Evolutionary conservation across 2,797 vertebrate species (phyloP).

Genomic region (Myiotriccus ornatus): DNA sequence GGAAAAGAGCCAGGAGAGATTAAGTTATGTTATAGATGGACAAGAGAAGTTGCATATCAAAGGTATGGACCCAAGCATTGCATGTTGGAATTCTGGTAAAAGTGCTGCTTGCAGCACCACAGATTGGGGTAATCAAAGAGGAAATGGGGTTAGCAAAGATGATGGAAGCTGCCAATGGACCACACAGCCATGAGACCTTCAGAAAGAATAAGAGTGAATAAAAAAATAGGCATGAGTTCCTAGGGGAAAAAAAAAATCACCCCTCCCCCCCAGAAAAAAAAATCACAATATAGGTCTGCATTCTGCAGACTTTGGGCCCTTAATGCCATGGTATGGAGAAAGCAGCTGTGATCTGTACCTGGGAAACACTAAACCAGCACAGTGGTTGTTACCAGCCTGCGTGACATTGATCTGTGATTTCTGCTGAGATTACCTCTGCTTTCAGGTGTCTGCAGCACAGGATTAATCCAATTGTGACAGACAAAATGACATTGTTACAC

Average conservation of each 20-base stretch:
- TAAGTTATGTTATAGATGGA: background rate
- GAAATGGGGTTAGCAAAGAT: background rate
- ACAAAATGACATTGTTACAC: background rate
- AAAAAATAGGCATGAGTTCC: background rate
- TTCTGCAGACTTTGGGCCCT: background rate
- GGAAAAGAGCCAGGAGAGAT: background rate
- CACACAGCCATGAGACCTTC: background rate
- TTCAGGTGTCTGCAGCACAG: background rate
- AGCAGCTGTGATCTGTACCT: background rate
- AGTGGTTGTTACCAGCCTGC: background rate
- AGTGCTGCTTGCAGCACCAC: background rate
- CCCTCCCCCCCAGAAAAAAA: too few relatives aligned
- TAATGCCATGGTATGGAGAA: background rate
- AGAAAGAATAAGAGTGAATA: background rate
- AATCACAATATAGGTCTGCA: too few relatives aligned
- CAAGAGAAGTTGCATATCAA: background rate
- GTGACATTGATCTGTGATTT: background rate
- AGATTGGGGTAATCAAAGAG: background rate
- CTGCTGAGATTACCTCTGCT: background rate
- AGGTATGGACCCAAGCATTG: background rate
- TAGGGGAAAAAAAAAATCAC: fast-evolving
- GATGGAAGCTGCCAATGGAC: background rate
- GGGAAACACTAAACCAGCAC: background rate
- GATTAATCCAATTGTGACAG: background rate
- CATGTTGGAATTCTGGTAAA: background rate